Evolutionary conservation across 1,140 invertebrate species (phyloP), one percentile per base, ranked within the genome.

Genomic region (Euborellia annulipes): DNA sequence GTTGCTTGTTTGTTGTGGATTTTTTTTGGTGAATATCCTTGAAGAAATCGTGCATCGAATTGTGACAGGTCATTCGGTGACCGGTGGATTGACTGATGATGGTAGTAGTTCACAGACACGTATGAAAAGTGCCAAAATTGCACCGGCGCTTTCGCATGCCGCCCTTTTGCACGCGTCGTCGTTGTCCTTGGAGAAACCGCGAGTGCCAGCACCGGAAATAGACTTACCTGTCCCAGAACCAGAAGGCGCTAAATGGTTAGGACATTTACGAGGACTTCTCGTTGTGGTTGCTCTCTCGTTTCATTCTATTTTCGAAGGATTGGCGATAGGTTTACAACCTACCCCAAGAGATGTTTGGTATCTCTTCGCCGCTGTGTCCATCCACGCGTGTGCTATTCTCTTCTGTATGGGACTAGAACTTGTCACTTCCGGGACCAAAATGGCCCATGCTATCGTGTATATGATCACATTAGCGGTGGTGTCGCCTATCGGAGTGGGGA

Each of bases 221-320:
- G n/a, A n/a, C n/a, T n/a, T n/a, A n/a, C 23, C 23, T 11, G 4
- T 27, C 11, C 11, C 23, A 6, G 23, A 27, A 14, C 27, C 19
- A 32, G 38, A 45, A 19, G 36, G 41, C 13, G 23, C 46, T 0
- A 43, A 45, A 18, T 49, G 30, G 21, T 45, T 3, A 43, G 51
- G 45, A 30, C 48, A 27, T 3, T 43, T 73, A 34, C 54, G 67
- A 18, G 60, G 65, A 40, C 44, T 69, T 36, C 48, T 75, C 21
- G 66, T 77, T 42, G 66, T 76, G 7, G 56, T 74, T 41, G 77
- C 77, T 2, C 63, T 79, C 7, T 73, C 73, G 1, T 67, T 78
- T 45, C 77, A 79, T 58, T 69, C 72, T 7, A 58, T 78, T 3
- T 76, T 79, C 55, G 77, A 79, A 58, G 77, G 77, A 0, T 60